Evolutionary conservation across 2,113 vertebrate species (phyloP), one percentile per base, ranked within the genome.

Genomic region (Cygnus buccinator): DNA sequence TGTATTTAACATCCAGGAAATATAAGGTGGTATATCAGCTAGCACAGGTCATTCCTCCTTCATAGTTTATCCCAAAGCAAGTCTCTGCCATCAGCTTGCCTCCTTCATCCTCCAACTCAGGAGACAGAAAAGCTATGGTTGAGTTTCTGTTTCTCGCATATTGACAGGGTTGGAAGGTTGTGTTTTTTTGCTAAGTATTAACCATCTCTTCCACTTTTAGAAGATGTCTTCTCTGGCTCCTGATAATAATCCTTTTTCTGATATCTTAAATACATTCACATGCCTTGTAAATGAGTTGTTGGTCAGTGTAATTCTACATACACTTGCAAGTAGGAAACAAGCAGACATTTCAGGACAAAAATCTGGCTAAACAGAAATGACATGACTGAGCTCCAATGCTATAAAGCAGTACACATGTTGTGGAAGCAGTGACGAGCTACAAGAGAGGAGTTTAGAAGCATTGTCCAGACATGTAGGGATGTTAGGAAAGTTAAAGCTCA

Each of bases 371-470:
- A 44, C 20, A 74, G 19, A 13, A 73, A 46, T 35, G 17, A 23
- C 57, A n/a, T 33, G 29, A 52, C 26, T 57, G 26, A 61, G 3
- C 21, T 57, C 33, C 9, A 66, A 33, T 15, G 6, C 11, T 23
- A 50, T 25, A 50, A 86, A 77, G 1, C 0, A 33, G 25, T 54
- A 54, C 11, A 2, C 1, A 61, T 19, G 19, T 75, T 8, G 3
- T 61, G 13, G 22, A 61, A 65, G 25, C 17, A 57, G 46, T 10
- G 14, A 54, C 3, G 39, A 5, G 7, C 3, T 67, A 37, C 25
- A 55, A 46, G 81, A 71, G 26, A 70, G 9, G 28, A 78, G 78
- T 50, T 66, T 59, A 41, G 91, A 87, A 68, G 3, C 1, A 2
- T 35, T 67, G 33, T 11, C 21, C 3, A 70, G 23, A 50, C 37